phyloP scores from a whole-genome alignment of 2,797 vertebrate genomes.

The Podarcis lilfordi region DNA sequence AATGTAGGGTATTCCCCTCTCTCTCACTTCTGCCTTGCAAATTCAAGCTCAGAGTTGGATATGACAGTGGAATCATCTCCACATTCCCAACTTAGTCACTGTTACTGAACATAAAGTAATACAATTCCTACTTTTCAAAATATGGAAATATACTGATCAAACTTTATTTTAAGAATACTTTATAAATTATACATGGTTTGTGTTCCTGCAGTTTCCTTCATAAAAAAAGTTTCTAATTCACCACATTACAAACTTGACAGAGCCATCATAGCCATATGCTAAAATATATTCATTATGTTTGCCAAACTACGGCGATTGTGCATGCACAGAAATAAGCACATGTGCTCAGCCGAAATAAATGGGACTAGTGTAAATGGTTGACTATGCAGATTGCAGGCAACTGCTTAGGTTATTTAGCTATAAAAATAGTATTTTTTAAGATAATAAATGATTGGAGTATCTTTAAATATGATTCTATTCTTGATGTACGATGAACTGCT shows the following conservation, averaged over 20 bases:
- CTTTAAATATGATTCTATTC: constrained; percentile 1
- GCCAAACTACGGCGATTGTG: not conserved
- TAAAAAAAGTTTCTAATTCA: not conserved
- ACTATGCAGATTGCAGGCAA: not conserved
- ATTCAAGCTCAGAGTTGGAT: not conserved
- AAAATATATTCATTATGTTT: constrained; percentile 6
- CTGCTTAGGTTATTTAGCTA: not conserved
- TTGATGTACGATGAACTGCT: not conserved
- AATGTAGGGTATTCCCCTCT: no score
- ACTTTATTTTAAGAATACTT: not conserved
- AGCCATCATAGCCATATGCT: not conserved
- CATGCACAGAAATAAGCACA: not conserved
- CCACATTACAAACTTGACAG: not conserved
- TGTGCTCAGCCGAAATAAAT: not conserved
- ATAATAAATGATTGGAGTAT: not conserved
- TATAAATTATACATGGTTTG: not conserved
- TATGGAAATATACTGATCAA: not conserved
- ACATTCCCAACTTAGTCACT: not conserved
- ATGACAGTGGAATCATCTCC: no score
- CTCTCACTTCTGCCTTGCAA: no score
- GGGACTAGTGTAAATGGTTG: not conserved
- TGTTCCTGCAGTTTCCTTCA: not conserved
- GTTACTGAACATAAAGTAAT: not conserved
- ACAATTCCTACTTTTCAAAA: not conserved
- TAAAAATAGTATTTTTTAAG: not conserved